Conservation (phyloP, 2,797 vertebrate genomes). For the Coluber constrictor region DNA sequence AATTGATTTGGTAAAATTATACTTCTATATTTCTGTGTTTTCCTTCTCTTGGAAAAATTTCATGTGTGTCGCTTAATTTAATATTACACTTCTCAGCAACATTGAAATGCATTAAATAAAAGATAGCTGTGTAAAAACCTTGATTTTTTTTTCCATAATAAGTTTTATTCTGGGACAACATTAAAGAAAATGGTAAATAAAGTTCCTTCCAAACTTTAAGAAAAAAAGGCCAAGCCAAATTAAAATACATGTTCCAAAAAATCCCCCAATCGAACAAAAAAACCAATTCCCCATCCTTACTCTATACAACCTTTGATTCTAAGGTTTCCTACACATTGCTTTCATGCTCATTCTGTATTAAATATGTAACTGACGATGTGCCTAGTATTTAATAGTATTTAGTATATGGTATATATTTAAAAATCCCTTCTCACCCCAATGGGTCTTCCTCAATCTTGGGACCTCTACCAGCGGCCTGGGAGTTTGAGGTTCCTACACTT, state of each 20-base stretch:
- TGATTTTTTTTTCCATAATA: not conserved
- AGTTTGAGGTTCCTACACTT: not conserved
- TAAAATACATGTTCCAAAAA: not conserved
- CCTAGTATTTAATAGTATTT: not conserved
- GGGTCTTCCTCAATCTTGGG: not conserved
- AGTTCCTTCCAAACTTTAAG: not conserved
- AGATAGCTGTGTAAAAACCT: not conserved
- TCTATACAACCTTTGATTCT: not conserved
- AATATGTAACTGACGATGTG: not conserved
- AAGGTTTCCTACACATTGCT: not conserved
- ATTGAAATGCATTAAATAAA: not conserved
- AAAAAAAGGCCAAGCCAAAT: not conserved
- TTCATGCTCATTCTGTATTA: not conserved
- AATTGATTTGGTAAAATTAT: not conserved
- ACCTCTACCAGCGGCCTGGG: not conserved
- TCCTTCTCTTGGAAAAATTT: not conserved
- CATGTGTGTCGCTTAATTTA: not conserved
- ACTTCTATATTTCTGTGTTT: not conserved
- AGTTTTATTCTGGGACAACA: not conserved
- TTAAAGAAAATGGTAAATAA: not conserved
- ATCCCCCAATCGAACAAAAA: not conserved
- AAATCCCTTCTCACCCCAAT: not conserved
- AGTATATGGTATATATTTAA: not conserved
- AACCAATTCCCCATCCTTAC: not conserved
- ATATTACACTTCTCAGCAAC: conserved; percentile 1